phyloP scores from a whole-genome alignment of 2,888 invertebrate genomes.

The Linnaemya tessellans region DNA sequence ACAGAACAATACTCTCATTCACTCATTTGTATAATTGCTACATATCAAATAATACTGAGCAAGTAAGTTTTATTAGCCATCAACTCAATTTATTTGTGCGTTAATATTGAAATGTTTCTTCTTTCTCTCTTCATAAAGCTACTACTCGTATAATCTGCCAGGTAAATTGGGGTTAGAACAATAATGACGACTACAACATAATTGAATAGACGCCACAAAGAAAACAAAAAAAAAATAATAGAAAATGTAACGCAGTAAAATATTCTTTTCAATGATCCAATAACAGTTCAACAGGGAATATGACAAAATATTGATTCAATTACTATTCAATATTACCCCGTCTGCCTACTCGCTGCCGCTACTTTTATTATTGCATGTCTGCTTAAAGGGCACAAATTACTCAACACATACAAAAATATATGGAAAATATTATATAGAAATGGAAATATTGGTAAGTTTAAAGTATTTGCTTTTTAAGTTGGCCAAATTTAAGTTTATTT shows the following conservation, averaged over 20 bases:
- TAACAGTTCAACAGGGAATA: not conserved
- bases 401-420: too few relatives aligned
- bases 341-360: not conserved
- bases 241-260: constrained; percentile 24
- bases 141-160: constrained; percentile 33
- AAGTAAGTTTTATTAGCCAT: constrained; percentile 56
- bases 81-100: constrained; percentile 8
- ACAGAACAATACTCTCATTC: constrained; percentile 5
- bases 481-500: too few relatives aligned
- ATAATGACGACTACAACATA: constrained; percentile 10
- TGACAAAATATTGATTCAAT: not conserved
- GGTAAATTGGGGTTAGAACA: constrained; percentile 5
- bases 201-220: constrained; percentile 17
- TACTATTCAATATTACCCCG: not conserved
- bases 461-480: not conserved
- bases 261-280: not conserved
- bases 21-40: constrained; percentile 19
- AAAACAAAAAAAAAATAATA: too few relatives aligned
- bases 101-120: constrained; percentile 24
- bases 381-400: too few relatives aligned
- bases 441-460: constrained; percentile 1
- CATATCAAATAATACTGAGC: not conserved
- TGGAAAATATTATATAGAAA: not conserved
- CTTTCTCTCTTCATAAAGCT: constrained; percentile 2
- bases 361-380: not conserved